A percentile compares a stretch with the other conserved stretches of the same genome.
These are phyloP conservation scores for Diprion similis DNA, from an alignment of 1,140 invertebrate species.

Conservation along the genomic window DNA sequence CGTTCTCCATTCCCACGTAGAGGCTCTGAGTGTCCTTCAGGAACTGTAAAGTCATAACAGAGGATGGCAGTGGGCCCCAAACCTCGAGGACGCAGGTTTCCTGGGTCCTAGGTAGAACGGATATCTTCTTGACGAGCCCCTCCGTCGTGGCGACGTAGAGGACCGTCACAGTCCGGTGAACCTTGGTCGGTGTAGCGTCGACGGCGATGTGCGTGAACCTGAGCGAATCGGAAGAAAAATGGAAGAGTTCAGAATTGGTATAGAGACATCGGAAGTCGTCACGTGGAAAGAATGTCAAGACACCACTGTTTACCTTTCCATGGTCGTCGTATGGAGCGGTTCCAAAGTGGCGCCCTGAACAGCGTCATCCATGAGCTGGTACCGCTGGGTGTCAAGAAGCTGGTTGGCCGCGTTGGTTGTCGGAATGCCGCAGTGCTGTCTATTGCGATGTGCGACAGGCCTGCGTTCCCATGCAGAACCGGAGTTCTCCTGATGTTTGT, in stretches of 20 bases:
- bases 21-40: conserved; percentile 81
- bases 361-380: conserved; percentile 88
- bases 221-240: conserved; percentile 30
- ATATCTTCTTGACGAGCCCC: conserved; percentile 83
- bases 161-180: conserved; percentile 70
- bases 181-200: conserved; percentile 75
- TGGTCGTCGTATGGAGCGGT: conserved; percentile 74
- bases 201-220: conserved; percentile 81
- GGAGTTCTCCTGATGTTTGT: conserved; percentile 82
- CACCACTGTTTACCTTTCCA: conserved; percentile 64
- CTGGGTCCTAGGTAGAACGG: conserved; percentile 71
- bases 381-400: conserved; percentile 75
- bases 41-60: conserved; percentile 77
- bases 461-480: conserved; percentile 79
- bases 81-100: conserved; percentile 86
- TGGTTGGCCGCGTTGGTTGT: conserved; percentile 36
- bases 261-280: too few relatives aligned
- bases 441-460: conserved; percentile 50
- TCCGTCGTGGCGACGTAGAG: conserved; percentile 81
- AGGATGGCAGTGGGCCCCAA: conserved; percentile 74
- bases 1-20: conserved; percentile 79
- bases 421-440: conserved; percentile 58
- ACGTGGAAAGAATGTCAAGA: neutral
- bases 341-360: conserved; percentile 74
- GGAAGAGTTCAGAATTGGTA: too few relatives aligned